Percentiles rank a stretch among this genome's conserved stretches.
These are phyloP conservation scores for Lucifuga dentata DNA, from an alignment of 2,113 vertebrate genomes.

Conservation along the genomic window DNA sequence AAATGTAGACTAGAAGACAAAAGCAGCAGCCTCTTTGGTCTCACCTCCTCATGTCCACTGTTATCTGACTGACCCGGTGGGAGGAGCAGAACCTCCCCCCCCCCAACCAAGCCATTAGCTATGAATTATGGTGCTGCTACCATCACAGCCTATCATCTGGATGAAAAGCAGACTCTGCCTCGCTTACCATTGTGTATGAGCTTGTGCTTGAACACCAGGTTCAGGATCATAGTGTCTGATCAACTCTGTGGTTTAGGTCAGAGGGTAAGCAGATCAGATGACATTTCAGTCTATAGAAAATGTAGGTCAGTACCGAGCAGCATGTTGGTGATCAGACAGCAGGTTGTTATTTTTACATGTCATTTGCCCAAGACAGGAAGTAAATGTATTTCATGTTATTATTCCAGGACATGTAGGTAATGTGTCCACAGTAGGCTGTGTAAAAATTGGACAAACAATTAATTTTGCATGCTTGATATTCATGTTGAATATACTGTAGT, in stretches of 20 bases:
- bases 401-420: neutral
- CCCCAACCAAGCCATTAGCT: slow-evolving; percentile 68
- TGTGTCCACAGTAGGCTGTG: neutral
- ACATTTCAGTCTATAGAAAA: slow-evolving; percentile 41
- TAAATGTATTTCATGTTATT: neutral
- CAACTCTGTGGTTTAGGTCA: slow-evolving; percentile 53
- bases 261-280: slow-evolving; percentile 61
- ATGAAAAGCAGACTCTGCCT: slow-evolving; percentile 75
- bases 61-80: slow-evolving; percentile 67
- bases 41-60: slow-evolving; percentile 28
- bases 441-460: neutral
- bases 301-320: slow-evolving; percentile 21
- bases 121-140: slow-evolving; percentile 76
- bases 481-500: neutral
- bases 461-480: neutral
- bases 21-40: slow-evolving; percentile 29
- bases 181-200: slow-evolving; percentile 59
- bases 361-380: neutral
- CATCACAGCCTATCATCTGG: slow-evolving; percentile 81
- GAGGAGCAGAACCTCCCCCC: slow-evolving; percentile 30
- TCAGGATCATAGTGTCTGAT: slow-evolving; percentile 51
- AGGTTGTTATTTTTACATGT: neutral
- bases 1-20: slow-evolving; percentile 15
- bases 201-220: slow-evolving; percentile 59
- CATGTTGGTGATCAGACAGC: slow-evolving; percentile 14